phyloP scores from a whole-genome alignment of 1,140 invertebrate genomes.

The Trialeurodes vaporariorum region DNA sequence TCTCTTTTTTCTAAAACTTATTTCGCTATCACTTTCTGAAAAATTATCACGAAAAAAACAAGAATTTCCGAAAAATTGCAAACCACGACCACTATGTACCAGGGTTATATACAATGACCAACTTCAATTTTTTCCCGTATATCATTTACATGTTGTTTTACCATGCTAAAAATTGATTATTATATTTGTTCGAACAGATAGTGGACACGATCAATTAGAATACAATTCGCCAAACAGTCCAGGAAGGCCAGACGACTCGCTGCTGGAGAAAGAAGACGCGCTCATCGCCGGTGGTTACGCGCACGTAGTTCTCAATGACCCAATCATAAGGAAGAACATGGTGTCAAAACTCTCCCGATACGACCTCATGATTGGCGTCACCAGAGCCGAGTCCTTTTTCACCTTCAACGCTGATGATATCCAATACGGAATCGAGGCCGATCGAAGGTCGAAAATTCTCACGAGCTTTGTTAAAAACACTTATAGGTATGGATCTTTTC shows the following conservation, averaged over 20 bases:
- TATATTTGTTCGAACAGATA: no score
- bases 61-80: no score
- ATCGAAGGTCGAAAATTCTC: slow-evolving; percentile 75
- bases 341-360: slow-evolving; percentile 64
- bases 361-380: slow-evolving; percentile 88
- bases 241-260: not conserved
- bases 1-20: no score
- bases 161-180: no score
- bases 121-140: no score
- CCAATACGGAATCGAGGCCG: slow-evolving; percentile 80
- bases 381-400: slow-evolving; percentile 73
- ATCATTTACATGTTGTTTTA: no score
- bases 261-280: not conserved
- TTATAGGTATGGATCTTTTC: slow-evolving; percentile 71
- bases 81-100: no score
- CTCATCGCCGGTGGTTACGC: slow-evolving; percentile 7
- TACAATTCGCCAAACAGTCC: not conserved
- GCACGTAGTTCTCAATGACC: slow-evolving; percentile 5
- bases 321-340: slow-evolving; percentile 38
- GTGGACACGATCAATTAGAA: not conserved
- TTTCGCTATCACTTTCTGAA: no score
- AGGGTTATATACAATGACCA: no score
- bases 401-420: slow-evolving; percentile 82
- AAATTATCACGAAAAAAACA: no score
- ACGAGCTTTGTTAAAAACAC: slow-evolving; percentile 87